Evolutionary conservation across 2,888 invertebrate species (phyloP).

Genomic region (Aphrophora alni): DNA sequence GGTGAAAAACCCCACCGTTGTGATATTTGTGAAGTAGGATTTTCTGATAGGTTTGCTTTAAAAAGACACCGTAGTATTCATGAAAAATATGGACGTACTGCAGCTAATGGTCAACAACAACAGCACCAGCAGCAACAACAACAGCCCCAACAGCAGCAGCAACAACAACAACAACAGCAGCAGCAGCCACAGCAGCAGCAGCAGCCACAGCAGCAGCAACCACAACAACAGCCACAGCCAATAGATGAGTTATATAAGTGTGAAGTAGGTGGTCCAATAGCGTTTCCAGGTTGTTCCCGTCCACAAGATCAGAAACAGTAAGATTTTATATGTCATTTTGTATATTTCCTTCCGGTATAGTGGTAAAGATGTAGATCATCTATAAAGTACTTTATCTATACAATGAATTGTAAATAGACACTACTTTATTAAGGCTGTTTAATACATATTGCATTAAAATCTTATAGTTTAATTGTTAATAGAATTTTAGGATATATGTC

Average conservation of each 20-base stretch:
- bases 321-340: neutral
- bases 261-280: slow-evolving; percentile 51
- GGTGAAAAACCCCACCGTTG: slow-evolving; percentile 84
- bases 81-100: slow-evolving; percentile 75
- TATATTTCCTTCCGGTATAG: neutral
- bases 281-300: slow-evolving; percentile 50
- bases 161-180: slow-evolving; percentile 39
- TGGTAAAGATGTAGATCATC: neutral
- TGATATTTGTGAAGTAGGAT: slow-evolving; percentile 84
- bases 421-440: neutral
- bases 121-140: slow-evolving; percentile 52
- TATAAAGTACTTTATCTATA: neutral
- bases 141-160: slow-evolving; percentile 47
- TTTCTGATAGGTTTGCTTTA: slow-evolving; percentile 85
- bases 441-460: neutral
- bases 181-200: slow-evolving; percentile 31
- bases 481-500: too few relatives aligned
- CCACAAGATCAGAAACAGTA: neutral
- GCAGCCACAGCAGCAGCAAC: slow-evolving; percentile 32
- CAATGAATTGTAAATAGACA: neutral
- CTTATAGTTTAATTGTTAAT: too few relatives aligned
- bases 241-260: slow-evolving; percentile 28
- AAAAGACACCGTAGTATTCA: slow-evolving; percentile 87
- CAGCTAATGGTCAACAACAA: slow-evolving; percentile 49
- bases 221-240: slow-evolving; percentile 10